Evolutionary conservation across 2,113 vertebrate species (phyloP).

Genomic region (Amazona vittata): DNA sequence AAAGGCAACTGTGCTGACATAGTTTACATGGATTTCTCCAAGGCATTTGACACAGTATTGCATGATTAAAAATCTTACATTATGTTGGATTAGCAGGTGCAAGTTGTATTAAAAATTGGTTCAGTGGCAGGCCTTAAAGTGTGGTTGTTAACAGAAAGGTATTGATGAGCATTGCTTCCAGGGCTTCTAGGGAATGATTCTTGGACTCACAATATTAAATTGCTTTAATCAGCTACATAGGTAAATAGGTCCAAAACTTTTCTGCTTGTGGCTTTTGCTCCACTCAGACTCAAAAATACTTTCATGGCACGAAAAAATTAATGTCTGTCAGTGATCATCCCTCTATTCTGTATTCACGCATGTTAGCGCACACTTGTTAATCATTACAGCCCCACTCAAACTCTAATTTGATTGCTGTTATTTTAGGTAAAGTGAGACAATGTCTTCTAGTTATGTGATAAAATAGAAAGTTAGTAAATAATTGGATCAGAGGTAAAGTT

Average conservation of each 20-base stretch:
- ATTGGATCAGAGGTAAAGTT: not conserved
- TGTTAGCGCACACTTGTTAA: not conserved
- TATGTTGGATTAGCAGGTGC: not conserved
- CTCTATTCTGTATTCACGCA: not conserved
- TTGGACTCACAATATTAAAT: not conserved
- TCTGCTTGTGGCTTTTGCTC: not conserved
- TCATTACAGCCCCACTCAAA: not conserved
- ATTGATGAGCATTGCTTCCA: not conserved
- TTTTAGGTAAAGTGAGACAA: not conserved
- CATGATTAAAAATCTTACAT: not conserved
- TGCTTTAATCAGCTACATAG: not conserved
- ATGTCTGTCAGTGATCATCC: not conserved
- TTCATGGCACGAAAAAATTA: not conserved
- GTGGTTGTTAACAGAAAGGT: not conserved
- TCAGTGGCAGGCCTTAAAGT: not conserved
- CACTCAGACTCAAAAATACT: not conserved
- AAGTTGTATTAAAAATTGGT: not conserved
- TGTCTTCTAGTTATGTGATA: not conserved
- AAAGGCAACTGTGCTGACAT: conserved; percentile 28
- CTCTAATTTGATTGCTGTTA: not conserved
- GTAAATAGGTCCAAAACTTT: not conserved
- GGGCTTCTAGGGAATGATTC: not conserved
- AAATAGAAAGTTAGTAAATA: not conserved
- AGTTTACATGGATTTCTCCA: conserved; percentile 49
- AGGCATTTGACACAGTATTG: not conserved